Evolutionary conservation across 2,113 vertebrate genomes (phyloP), one percentile per base, ranked within the genome.

Genomic region (Myotis davidii): DNA sequence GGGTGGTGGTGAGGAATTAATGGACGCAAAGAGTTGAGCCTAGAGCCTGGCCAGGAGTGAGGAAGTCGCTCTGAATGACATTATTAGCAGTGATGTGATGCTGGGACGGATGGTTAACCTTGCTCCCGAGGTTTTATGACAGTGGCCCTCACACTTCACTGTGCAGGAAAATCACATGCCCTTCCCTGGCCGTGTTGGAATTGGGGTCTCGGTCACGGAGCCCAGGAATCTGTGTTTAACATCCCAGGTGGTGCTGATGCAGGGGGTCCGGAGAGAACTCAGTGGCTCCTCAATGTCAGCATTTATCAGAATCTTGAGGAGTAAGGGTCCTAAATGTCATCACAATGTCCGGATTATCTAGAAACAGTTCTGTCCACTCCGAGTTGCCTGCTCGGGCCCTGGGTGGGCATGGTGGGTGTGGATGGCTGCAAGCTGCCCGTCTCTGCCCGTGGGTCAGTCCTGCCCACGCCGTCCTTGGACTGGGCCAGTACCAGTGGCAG

Each of bases 391-490:
- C 7, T 25, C n/a, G 3, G 65, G 93, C 29, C 52, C 64, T 12
- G 56, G 6, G 12, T 42, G 27, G 23, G 70, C 0, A 0, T 7
- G 32, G 6, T 34, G 59, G 37, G 64, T 64, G 32, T 37, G 37
- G 27, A 27, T 21, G 69, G 20, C 17, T 72, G 11, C 42, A 12
- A 0, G 29, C 27, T 5, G 2, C 74, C 34, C 4, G 0, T 12
- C 13, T 45, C 7, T n/a, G 50, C 11, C n/a, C 7, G 6, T 5
- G n/a, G 48, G 5, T 59, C 13, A 25, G 39, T 56, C 59, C 72
- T 6, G 18, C 37, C 64, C 70, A 37, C 2, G 1, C 10, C 5
- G 1, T 52, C 21, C 0, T 13, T 12, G 64, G 34, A 13, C 54
- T n/a, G 39, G 74, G 67, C 16, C 27, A 3, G 65, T 18, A 3